Evolutionary conservation across 2,888 invertebrate species (phyloP).

Genomic region (Drosophila robusta): DNA sequence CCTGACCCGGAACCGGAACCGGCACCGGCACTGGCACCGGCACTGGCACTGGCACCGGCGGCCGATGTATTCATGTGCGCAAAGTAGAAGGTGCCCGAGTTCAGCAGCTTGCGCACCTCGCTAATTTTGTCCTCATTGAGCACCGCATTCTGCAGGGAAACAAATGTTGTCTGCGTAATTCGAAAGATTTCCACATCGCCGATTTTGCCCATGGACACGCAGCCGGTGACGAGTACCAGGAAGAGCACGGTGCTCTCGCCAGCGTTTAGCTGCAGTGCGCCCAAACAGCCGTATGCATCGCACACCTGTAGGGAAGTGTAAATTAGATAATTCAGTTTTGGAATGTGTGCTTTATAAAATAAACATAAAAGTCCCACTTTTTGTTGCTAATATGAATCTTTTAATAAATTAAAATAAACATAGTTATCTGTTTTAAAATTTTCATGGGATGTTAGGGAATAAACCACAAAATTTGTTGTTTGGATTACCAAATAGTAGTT

Average conservation of each 20-base stretch:
- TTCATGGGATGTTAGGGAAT: no score
- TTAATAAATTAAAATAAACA: no score
- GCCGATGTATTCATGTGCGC: slow-evolving; percentile 85
- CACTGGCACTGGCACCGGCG: slow-evolving; percentile 43
- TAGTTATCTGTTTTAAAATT: no score
- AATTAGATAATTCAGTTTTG: neutral
- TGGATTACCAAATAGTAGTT: no score
- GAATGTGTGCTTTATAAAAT: no score
- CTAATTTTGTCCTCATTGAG: slow-evolving; percentile 88
- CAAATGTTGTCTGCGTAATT: slow-evolving; percentile 95
- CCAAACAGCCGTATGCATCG: slow-evolving; percentile 98
- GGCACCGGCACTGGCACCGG: neutral
- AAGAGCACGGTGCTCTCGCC: slow-evolving; percentile 94
- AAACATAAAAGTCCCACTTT: no score
- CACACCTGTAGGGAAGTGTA: slow-evolving; percentile 81
- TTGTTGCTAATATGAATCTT: no score
- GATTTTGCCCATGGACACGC: slow-evolving; percentile 98
- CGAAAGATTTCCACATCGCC: slow-evolving; percentile 97
- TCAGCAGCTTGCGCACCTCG: slow-evolving; percentile 93
- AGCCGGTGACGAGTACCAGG: slow-evolving; percentile 97
- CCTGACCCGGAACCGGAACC: no score
- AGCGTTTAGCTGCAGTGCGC: slow-evolving; percentile 94
- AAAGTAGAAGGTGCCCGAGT: slow-evolving; percentile 99
- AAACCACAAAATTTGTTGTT: no score
- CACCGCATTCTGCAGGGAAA: slow-evolving; percentile 92